Percentiles rank a stretch among this genome's conserved stretches.
These are phyloP conservation scores for Octonoba sinensis DNA, from an alignment of 2,888 invertebrate species.

Conservation along the genomic window DNA sequence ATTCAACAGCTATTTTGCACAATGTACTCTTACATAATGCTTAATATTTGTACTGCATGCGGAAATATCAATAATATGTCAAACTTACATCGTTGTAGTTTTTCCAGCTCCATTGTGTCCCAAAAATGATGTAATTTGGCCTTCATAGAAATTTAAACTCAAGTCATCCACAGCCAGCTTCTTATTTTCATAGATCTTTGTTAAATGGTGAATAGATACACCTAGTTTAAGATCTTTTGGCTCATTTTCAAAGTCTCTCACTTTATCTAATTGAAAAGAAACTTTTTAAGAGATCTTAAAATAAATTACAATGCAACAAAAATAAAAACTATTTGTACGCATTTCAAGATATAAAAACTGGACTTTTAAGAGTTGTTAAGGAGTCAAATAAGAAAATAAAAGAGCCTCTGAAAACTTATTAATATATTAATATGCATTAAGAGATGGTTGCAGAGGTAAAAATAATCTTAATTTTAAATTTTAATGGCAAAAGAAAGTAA, in stretches of 20 bases:
- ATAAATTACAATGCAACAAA: background rate
- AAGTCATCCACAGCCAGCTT: constrained; percentile 81
- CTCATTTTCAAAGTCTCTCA: constrained; percentile 72
- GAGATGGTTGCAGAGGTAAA: too few relatives aligned
- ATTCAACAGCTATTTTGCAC: too few relatives aligned
- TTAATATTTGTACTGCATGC: background rate
- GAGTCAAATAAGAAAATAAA: too few relatives aligned
- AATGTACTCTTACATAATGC: background rate
- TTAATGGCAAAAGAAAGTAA: too few relatives aligned
- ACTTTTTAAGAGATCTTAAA: too few relatives aligned
- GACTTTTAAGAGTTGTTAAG: too few relatives aligned
- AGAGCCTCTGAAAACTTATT: too few relatives aligned
- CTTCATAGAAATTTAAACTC: constrained; percentile 83
- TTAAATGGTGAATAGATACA: constrained; percentile 81
- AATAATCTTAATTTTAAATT: too few relatives aligned
- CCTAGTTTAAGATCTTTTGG: constrained; percentile 76
- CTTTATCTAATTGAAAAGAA: too few relatives aligned
- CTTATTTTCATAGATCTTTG: constrained; percentile 76
- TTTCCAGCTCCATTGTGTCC: constrained; percentile 94
- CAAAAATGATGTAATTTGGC: constrained; percentile 86
- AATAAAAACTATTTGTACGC: background rate
- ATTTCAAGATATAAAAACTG: too few relatives aligned
- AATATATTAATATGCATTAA: too few relatives aligned
- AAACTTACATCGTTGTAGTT: constrained; percentile 85
- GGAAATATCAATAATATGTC: background rate